phyloP scores from a whole-genome alignment of 1,140 invertebrate genomes.

The Drosophila saltans region DNA sequence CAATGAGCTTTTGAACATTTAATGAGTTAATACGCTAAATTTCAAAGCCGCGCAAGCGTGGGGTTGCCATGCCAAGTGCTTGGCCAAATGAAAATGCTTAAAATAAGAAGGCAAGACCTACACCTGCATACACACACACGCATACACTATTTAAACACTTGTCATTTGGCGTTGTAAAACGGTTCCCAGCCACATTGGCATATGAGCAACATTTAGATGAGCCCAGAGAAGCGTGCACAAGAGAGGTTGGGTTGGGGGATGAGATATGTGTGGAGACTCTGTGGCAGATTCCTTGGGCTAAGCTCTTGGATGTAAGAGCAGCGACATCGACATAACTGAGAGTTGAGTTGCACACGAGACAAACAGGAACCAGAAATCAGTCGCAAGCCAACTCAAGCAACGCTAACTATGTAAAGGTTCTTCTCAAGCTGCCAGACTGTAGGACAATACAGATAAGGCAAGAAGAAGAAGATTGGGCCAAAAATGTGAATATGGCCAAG shows the following conservation, averaged over 20 bases:
- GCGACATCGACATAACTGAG: slow-evolving; percentile 37
- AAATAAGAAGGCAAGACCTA: slow-evolving; percentile 38
- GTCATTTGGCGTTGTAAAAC: slow-evolving; percentile 67
- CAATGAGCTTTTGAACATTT: slow-evolving; percentile 78
- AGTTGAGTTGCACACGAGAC: slow-evolving; percentile 34
- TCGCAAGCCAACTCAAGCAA: slow-evolving; percentile 27
- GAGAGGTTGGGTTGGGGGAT: background rate
- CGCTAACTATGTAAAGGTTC: slow-evolving; percentile 23
- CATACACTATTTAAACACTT: slow-evolving; percentile 58
- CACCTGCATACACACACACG: slow-evolving; percentile 5
- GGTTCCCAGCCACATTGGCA: slow-evolving; percentile 41
- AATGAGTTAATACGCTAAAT: slow-evolving; percentile 80
- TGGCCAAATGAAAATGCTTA: slow-evolving; percentile 54
- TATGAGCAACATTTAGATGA: slow-evolving; percentile 52
- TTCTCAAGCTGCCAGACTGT: slow-evolving; percentile 60
- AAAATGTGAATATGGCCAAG: slow-evolving; percentile 24
- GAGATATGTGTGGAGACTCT: background rate
- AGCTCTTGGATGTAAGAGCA: slow-evolving; percentile 61
- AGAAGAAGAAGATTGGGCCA: slow-evolving; percentile 6
- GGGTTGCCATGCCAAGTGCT: slow-evolving; percentile 51
- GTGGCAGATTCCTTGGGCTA: slow-evolving; percentile 38
- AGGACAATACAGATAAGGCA: slow-evolving; percentile 48
- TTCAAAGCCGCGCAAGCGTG: slow-evolving; percentile 76
- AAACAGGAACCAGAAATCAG: slow-evolving; percentile 19
- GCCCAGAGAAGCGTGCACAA: slow-evolving; percentile 42